Percentiles rank a stretch among this genome's conserved stretches.
These are phyloP conservation scores for Gymnopithys bicolor DNA, from an alignment of 2,797 vertebrate species.

Conservation along the genomic window DNA sequence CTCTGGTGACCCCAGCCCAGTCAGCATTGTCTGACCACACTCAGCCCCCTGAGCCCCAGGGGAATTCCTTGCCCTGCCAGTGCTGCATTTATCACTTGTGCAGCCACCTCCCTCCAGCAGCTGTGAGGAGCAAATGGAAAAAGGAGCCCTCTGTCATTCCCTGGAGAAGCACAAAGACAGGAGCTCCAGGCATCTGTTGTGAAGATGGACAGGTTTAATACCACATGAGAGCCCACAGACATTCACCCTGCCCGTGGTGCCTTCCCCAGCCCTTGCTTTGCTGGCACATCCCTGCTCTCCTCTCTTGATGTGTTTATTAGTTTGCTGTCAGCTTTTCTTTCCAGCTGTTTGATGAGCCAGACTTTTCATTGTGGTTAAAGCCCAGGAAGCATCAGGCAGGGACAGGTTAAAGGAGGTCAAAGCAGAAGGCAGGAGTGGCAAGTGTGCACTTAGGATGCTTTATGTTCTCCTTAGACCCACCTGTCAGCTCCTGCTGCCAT, in stretches of 20 bases:
- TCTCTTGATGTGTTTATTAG: slow-evolving; percentile 1
- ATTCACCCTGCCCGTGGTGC: background rate
- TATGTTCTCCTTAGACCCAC: background rate
- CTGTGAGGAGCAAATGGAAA: background rate
- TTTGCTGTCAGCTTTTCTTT: slow-evolving; percentile 10
- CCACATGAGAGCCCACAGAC: background rate
- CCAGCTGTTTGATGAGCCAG: background rate
- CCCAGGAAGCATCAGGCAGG: background rate
- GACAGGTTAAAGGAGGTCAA: background rate
- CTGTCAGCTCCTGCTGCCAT: background rate
- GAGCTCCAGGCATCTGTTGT: background rate
- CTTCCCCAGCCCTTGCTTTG: background rate
- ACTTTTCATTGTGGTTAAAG: slow-evolving; percentile 5
- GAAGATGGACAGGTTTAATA: slow-evolving; percentile 55
- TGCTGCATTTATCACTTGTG: background rate
- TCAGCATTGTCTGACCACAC: accelerated
- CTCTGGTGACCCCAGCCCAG: background rate
- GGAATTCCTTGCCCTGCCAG: background rate
- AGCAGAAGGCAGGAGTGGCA: background rate
- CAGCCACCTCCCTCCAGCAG: background rate
- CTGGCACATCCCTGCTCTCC: background rate
- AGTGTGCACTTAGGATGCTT: background rate
- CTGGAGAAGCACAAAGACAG: background rate
- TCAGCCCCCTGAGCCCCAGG: background rate
- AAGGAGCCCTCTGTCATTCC: accelerated